Conservation (phyloP, 2,113 vertebrate genomes). For the Phoenicopterus ruber region DNA sequence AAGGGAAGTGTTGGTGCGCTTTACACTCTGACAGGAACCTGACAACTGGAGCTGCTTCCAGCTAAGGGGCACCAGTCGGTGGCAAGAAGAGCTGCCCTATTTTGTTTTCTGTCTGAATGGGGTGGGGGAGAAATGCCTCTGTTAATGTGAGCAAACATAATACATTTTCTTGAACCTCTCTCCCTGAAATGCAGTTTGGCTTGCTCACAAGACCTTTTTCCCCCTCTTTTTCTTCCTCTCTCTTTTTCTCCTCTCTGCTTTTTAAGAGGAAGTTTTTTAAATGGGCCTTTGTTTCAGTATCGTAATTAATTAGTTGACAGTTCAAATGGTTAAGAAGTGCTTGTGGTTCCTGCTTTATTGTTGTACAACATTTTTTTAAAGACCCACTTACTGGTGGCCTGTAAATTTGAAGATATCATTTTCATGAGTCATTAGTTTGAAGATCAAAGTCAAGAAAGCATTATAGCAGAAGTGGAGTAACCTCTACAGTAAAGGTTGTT, state of each 20-base stretch:
- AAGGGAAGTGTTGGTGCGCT: constrained; percentile 32
- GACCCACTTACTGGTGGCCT: background rate
- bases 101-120: constrained; percentile 42
- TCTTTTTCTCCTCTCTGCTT: background rate
- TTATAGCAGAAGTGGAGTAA: background rate
- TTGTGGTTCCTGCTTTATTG: background rate
- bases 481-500: background rate
- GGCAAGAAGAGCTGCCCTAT: constrained; percentile 27
- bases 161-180: constrained; percentile 12
- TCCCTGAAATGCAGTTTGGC: background rate
- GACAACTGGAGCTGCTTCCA: constrained; percentile 50
- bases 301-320: constrained; percentile 32
- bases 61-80: constrained; percentile 16
- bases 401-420: constrained; percentile 22
- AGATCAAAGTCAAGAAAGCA: constrained; percentile 25
- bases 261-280: background rate
- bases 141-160: constrained; percentile 31
- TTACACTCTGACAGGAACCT: constrained; percentile 29
- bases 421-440: constrained; percentile 35
- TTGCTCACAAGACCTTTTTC: background rate
- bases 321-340: constrained; percentile 25
- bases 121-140: background rate
- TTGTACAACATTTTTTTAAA: background rate
- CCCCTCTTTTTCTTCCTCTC: rapidly evolving
- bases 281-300: constrained; percentile 23